Evolutionary conservation across 1,140 invertebrate genomes (phyloP).

Genomic region (Bombus balteatus): DNA sequence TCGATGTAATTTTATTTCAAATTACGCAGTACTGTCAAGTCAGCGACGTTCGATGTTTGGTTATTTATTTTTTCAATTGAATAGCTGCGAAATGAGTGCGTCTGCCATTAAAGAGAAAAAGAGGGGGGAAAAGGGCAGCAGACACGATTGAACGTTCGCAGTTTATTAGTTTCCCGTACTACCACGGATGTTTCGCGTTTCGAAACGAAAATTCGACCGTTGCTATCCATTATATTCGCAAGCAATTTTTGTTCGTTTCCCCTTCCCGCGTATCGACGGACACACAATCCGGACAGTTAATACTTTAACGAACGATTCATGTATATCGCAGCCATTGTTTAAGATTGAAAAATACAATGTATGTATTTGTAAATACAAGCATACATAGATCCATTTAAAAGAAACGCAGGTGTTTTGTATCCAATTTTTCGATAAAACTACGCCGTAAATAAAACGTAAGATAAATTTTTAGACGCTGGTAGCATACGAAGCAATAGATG

Average conservation of each 20-base stretch:
- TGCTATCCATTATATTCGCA: background rate
- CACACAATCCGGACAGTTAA: background rate
- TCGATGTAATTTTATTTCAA: background rate
- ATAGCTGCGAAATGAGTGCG: background rate
- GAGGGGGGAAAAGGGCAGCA: background rate
- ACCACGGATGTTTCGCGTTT: background rate
- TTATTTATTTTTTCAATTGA: background rate
- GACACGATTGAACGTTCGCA: background rate
- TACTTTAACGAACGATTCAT: conserved; percentile 5
- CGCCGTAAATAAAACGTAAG: background rate
- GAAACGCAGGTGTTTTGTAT: background rate
- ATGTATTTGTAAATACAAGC: background rate
- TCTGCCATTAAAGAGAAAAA: background rate
- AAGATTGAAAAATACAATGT: background rate
- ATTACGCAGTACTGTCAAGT: background rate
- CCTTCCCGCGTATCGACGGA: background rate
- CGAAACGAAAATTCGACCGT: background rate
- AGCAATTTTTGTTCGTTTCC: background rate
- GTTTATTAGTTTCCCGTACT: background rate
- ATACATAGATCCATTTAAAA: background rate
- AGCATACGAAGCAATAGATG: too few relatives aligned
- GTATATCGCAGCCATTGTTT: background rate
- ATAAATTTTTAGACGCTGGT: background rate
- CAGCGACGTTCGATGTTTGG: background rate
- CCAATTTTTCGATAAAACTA: background rate